Evolutionary conservation across 2,113 vertebrate species (phyloP).

Genomic region (Redunca redunca): DNA sequence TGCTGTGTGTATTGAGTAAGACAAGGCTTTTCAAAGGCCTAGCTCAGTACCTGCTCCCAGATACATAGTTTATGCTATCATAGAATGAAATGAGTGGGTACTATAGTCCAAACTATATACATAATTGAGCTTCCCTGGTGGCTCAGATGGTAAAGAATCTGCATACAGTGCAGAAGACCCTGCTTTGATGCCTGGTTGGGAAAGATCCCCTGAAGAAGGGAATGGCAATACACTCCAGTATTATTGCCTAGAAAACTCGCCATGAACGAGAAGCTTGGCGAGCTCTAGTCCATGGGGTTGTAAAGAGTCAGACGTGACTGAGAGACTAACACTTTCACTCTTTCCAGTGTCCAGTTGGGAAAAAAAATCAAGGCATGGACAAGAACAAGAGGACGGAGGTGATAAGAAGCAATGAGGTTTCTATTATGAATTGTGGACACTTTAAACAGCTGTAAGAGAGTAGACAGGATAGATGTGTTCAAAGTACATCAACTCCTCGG

Average conservation of each 20-base stretch:
- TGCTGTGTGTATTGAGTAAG: neutral
- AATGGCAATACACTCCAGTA: neutral
- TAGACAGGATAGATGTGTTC: neutral
- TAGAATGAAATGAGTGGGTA: neutral
- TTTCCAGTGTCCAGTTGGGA: neutral
- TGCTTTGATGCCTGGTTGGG: neutral
- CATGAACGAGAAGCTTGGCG: neutral
- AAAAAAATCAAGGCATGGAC: neutral
- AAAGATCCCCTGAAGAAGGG: neutral
- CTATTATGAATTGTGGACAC: neutral
- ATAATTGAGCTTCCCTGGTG: neutral
- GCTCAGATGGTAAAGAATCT: neutral
- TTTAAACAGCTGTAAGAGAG: neutral
- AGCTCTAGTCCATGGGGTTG: neutral
- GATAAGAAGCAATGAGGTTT: neutral
- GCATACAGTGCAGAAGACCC: neutral
- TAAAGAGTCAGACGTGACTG: neutral
- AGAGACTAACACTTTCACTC: neutral
- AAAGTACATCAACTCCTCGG: neutral
- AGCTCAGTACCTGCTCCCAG: neutral
- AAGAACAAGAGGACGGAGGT: accelerated
- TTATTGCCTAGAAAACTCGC: neutral
- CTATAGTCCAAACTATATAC: neutral
- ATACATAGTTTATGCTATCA: neutral
- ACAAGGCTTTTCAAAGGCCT: neutral